Evolutionary conservation across 2,113 vertebrate species (phyloP).

Genomic region (Peromyscus californicus): DNA sequence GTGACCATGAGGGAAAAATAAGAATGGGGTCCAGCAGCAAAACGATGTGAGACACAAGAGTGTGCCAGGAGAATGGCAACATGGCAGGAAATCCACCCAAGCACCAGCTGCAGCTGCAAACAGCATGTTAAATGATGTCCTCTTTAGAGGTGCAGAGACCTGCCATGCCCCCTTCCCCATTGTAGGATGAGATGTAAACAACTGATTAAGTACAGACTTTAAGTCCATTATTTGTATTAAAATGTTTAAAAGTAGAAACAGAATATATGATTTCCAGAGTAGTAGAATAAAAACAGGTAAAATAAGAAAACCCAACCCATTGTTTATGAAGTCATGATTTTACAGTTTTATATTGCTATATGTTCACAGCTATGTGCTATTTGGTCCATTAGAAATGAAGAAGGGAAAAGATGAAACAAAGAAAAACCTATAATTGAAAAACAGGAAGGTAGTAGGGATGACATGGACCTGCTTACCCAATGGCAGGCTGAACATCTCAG

Average conservation of each 20-base stretch:
- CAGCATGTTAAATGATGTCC: background rate
- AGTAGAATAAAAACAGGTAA: background rate
- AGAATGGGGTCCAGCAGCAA: background rate
- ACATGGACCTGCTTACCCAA: background rate
- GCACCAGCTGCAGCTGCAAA: background rate
- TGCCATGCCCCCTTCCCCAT: background rate
- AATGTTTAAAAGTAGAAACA: background rate
- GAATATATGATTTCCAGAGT: background rate
- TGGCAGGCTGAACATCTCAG: background rate
- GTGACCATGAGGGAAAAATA: background rate
- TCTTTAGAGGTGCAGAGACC: background rate
- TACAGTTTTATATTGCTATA: background rate
- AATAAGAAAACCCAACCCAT: background rate
- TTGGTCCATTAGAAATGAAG: conserved; percentile 52
- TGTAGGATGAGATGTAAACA: background rate
- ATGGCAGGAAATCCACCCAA: background rate
- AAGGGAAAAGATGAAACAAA: background rate
- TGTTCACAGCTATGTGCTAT: background rate
- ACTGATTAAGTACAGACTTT: background rate
- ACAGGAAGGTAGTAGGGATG: background rate
- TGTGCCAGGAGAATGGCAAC: background rate
- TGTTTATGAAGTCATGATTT: background rate
- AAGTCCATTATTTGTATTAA: background rate
- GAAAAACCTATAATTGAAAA: background rate
- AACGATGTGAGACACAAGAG: background rate